phyloP scores from a whole-genome alignment of 2,113 vertebrate species.

The Numida meleagris region DNA sequence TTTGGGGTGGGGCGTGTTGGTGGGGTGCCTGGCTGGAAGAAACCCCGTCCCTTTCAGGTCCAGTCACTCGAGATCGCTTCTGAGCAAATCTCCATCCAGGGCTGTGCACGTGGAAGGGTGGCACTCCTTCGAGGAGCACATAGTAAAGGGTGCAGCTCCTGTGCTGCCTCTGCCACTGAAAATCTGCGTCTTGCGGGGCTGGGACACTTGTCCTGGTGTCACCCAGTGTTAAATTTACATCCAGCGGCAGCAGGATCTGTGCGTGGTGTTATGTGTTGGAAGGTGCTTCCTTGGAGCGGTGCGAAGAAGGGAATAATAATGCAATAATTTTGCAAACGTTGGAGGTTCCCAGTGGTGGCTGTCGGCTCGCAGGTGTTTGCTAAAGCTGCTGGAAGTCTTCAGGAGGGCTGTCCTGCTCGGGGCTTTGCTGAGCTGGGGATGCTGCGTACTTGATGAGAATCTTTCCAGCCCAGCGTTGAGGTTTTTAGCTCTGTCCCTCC shows the following conservation, averaged over 20 bases:
- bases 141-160: not conserved
- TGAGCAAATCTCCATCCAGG: not conserved
- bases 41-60: not conserved
- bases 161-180: not conserved
- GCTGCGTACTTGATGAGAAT: not conserved
- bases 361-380: not conserved
- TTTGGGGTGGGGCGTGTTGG: not conserved
- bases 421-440: not conserved
- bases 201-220: not conserved
- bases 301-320: not conserved
- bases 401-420: not conserved
- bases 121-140: not conserved
- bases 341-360: not conserved
- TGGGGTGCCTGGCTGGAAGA: not conserved
- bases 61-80: not conserved
- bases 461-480: not conserved
- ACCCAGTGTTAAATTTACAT: not conserved
- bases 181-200: not conserved
- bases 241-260: not conserved
- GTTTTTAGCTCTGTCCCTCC: not conserved
- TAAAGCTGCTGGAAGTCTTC: not conserved
- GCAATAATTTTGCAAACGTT: not conserved
- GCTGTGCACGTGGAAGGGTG: not conserved
- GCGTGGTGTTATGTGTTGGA: not conserved
- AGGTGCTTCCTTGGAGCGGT: not conserved